Conservation (phyloP, 2,797 vertebrate genomes). For the Hoplostethus mediterraneus region DNA sequence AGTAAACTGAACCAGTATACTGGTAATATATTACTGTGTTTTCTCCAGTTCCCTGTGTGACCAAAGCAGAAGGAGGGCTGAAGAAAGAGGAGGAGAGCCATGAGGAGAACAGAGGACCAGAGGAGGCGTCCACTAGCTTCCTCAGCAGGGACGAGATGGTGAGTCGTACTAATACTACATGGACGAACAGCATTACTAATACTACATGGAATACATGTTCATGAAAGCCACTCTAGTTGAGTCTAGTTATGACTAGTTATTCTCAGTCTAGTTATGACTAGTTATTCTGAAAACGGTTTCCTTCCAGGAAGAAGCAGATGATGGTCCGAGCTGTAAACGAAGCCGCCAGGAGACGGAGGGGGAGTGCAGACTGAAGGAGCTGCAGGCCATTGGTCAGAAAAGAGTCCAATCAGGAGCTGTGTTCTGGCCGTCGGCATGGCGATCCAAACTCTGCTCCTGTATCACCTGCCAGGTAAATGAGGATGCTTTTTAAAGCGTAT, state of each 20-base stretch:
- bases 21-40: background rate
- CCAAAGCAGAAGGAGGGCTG: constrained; percentile 47
- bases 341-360: constrained; percentile 65
- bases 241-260: too few species aligned
- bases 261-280: too few species aligned
- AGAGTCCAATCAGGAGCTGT: constrained; percentile 85
- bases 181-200: too few species aligned
- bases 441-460: constrained; percentile 91
- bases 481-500: too few species aligned
- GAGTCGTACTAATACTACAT: too few species aligned
- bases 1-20: too few species aligned
- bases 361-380: constrained; percentile 85
- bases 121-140: too few species aligned
- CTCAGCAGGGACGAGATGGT: too few species aligned
- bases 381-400: constrained; percentile 72
- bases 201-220: too few species aligned
- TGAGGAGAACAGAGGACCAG: constrained; percentile 12
- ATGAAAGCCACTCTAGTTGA: too few species aligned
- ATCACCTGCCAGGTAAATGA: constrained; percentile 86
- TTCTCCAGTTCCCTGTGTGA: constrained; percentile 58
- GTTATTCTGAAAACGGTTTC: too few species aligned
- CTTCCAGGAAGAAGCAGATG: constrained; percentile 59
- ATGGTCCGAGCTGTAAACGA: constrained; percentile 72
- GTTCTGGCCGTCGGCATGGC: constrained; percentile 94
- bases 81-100: constrained; percentile 52